Evolutionary conservation across 2,113 vertebrate species (phyloP).

Genomic region (Laticauda laticaudata): DNA sequence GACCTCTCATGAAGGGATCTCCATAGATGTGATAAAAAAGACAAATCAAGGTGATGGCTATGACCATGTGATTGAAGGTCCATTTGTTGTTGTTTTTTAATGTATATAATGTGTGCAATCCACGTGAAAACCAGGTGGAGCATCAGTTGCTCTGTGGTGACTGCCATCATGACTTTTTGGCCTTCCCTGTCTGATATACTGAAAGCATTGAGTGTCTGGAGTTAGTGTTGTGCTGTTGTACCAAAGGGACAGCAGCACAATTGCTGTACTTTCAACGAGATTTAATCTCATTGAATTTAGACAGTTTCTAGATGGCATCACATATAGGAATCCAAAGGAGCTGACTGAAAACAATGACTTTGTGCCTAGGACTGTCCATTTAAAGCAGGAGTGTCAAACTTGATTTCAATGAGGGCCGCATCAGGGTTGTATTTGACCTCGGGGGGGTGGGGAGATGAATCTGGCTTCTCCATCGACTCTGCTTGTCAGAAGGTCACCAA

Average conservation of each 20-base stretch:
- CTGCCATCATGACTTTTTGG: neutral
- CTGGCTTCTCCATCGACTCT: neutral
- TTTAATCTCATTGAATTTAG: constrained; percentile 12
- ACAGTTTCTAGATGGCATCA: neutral
- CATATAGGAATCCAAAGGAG: neutral
- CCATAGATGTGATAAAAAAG: neutral
- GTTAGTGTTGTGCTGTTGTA: neutral
- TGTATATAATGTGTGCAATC: neutral
- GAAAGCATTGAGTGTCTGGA: neutral
- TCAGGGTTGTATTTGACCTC: no score
- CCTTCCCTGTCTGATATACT: neutral
- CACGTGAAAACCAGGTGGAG: neutral
- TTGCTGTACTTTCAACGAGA: neutral
- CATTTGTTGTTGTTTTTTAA: neutral
- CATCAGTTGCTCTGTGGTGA: neutral
- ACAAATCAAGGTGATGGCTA: neutral
- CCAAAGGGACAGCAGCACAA: neutral
- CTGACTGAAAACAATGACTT: constrained; percentile 5
- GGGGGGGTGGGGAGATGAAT: neutral
- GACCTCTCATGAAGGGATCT: neutral
- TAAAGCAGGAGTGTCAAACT: no score
- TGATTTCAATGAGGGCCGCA: no score
- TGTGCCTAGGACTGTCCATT: neutral
- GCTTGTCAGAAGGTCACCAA: neutral
- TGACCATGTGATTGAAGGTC: neutral